These are phyloP conservation scores for Plumapathes pennacea DNA, from an alignment of 92 coral and sea anemone genomes.

Conservation along the genomic window DNA sequence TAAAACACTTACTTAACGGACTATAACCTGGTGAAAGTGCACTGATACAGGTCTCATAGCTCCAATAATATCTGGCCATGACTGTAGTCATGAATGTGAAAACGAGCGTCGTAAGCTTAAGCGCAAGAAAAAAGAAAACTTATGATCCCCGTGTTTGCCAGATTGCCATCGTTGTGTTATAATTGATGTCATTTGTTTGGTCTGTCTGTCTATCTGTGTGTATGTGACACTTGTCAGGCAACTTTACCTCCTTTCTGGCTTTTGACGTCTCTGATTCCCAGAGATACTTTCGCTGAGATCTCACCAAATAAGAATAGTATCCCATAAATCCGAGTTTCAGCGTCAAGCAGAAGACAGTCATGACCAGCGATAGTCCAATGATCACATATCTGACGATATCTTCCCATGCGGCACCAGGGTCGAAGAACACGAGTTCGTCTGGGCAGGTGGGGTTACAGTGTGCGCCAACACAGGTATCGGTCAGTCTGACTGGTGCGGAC, in stretches of 20 bases:
- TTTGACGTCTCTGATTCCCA: constrained; percentile 31
- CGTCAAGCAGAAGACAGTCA: constrained; percentile 35
- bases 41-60: too few relatives aligned
- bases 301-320: constrained; percentile 22
- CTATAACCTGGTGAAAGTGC: too few relatives aligned
- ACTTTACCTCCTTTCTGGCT: constrained; percentile 50
- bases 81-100: too few relatives aligned
- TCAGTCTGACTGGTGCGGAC: constrained; percentile 1
- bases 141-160: too few relatives aligned
- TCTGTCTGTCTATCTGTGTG: neutral
- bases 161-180: too few relatives aligned
- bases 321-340: constrained; percentile 33
- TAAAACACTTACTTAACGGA: too few relatives aligned
- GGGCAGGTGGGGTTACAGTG: constrained; percentile 69
- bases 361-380: constrained; percentile 24
- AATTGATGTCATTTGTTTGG: too few relatives aligned
- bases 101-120: too few relatives aligned
- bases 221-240: too few relatives aligned
- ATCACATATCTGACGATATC: neutral
- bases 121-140: too few relatives aligned
- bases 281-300: constrained; percentile 18
- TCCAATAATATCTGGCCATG: too few relatives aligned
- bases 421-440: constrained; percentile 49
- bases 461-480: constrained; percentile 55
- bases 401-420: constrained; percentile 30